Percentiles rank a stretch among this genome's conserved stretches.
phyloP scores from a whole-genome alignment of 1,140 invertebrate species.

The Lanistes nyassanus region DNA sequence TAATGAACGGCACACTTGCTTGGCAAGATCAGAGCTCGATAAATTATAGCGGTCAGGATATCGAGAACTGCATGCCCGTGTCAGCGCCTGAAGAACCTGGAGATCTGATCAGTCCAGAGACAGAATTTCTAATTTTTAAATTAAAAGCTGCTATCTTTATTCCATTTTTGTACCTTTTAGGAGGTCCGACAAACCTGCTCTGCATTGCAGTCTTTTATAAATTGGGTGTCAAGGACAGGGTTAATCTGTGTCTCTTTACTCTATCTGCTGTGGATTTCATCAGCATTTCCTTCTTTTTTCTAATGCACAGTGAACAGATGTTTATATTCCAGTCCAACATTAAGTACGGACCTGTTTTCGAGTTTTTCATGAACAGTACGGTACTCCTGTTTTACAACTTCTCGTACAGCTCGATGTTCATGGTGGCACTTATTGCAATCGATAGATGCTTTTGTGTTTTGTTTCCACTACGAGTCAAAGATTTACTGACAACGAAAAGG shows the following conservation, averaged over 20 bases:
- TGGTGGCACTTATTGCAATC: background rate
- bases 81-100: too few relatives aligned
- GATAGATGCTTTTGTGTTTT: constrained; percentile 6
- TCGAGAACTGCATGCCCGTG: too few relatives aligned
- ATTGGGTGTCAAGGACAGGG: background rate
- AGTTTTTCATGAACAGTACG: background rate
- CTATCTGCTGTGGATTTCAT: background rate
- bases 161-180: background rate
- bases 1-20: too few relatives aligned
- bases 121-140: too few relatives aligned
- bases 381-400: background rate
- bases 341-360: background rate
- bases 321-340: background rate
- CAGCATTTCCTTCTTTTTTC: background rate
- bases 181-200: constrained; percentile 4
- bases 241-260: too few relatives aligned
- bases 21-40: too few relatives aligned
- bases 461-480: background rate
- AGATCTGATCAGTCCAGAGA: too few relatives aligned
- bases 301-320: background rate
- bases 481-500: background rate
- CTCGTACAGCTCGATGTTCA: background rate
- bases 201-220: constrained; percentile 4
- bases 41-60: too few relatives aligned
- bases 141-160: too few relatives aligned